Evolutionary conservation across 2,888 invertebrate genomes (phyloP), one percentile per base, ranked within the genome.

Genomic region (Keiferia lycopersicella): DNA sequence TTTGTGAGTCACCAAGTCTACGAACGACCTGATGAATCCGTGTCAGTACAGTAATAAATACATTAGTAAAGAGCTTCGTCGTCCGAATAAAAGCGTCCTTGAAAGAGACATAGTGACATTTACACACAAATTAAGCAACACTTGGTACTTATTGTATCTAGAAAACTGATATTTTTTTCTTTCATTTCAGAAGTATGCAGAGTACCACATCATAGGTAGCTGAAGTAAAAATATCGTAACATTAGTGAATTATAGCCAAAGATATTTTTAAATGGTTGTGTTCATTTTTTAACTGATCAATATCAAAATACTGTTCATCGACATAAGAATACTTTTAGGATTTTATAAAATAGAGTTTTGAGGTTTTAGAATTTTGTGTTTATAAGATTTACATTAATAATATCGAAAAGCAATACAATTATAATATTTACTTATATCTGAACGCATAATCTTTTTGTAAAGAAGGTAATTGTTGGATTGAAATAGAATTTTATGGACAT

Each of bases 161-260:
- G 10, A 34, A 34, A 34, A 34, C 10, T 8, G n/a, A n/a, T 4
- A n/a, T 14, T n/a, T 50, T 20, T 26, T 53, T 26, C 14, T 53
- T 53, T 53, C 12, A 12, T 26, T 53, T 12, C 50, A 91, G 91
- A 88, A 79, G 77, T 78, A 0, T 90, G 91, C 80, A 78, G 88
- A 78, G 71, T 84, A 14, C 89, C 87, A 8, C 89, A 90, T 66
- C 91, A 91, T 68, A 90, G 91, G 81, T 91, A 91, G 86, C 88
- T 78, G 78, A 70, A 63, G 62, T 60, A 60, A 48, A 34, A 63
- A 53, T 53, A 61, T 12, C 3, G 50, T 62, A 58, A 58, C 12
- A 60, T 51, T 38, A 65, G 63, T 38, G 16, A 64, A 59, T 39
- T n/a, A 63, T 38, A 67, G 62, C 39, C 48, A 64, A 75, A 41